phyloP scores from a whole-genome alignment of 1,140 invertebrate genomes.

The Sycophaga agraensis region DNA sequence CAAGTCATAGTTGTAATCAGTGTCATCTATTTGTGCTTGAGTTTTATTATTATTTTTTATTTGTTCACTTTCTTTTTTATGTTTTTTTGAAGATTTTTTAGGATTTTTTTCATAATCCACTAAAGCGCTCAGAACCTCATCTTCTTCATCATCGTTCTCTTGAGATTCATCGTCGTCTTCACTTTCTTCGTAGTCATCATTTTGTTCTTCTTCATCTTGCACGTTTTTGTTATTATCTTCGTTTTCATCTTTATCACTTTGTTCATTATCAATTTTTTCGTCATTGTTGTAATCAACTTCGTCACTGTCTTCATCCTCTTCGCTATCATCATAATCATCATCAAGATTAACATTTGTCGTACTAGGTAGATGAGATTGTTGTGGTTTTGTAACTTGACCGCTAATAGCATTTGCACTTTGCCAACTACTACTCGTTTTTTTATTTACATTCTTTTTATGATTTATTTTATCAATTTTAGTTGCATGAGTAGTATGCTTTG shows the following conservation, averaged over 20 bases:
- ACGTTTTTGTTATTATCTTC: slow-evolving; percentile 15
- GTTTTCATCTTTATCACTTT: slow-evolving; percentile 29
- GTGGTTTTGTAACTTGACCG: slow-evolving; percentile 35
- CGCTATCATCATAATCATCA: slow-evolving; percentile 42
- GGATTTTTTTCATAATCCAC: slow-evolving; percentile 40
- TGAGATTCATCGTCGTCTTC: slow-evolving; percentile 39
- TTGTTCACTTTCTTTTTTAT: slow-evolving; percentile 34
- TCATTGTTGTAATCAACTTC: slow-evolving; percentile 32
- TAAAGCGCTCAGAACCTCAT: slow-evolving; percentile 40
- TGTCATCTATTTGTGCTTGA: slow-evolving; percentile 34
- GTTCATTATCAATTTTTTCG: slow-evolving; percentile 31
- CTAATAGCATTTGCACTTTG: slow-evolving; percentile 42
- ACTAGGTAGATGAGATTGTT: slow-evolving; percentile 22
- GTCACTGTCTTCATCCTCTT: slow-evolving; percentile 37
- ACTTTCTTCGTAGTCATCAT: slow-evolving; percentile 34
- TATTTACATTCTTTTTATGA: slow-evolving; percentile 26
- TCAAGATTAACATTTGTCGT: slow-evolving; percentile 38
- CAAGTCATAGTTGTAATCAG: slow-evolving; percentile 43
- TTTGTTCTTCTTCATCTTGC: slow-evolving; percentile 28
- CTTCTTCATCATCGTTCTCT: slow-evolving; percentile 40
- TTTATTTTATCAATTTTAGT: slow-evolving; percentile 30
- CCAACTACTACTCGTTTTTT: slow-evolving; percentile 39
- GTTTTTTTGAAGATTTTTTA: too few species aligned
- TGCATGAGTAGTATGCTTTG: slow-evolving; percentile 27
- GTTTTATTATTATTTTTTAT: slow-evolving; percentile 34